Conservation (phyloP, 37 sponge, comb jelly and placozoan species). For the Cliona cf. orientalis region DNA sequence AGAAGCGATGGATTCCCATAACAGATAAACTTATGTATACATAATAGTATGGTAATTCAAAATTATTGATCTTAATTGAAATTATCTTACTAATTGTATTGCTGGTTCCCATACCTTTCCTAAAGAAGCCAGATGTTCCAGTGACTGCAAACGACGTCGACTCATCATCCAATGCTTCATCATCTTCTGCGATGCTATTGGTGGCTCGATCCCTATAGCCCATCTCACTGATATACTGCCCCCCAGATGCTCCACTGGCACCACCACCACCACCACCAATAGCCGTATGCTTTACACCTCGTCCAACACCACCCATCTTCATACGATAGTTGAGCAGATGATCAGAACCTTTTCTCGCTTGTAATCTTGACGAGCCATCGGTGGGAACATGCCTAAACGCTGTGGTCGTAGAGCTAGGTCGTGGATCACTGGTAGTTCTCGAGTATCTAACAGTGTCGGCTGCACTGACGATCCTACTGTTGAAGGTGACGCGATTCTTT, state of each 20-base stretch:
- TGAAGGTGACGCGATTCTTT: slow-evolving; percentile 36
- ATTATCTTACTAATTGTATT: neutral
- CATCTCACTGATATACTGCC: too few relatives aligned
- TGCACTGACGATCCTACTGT: slow-evolving; percentile 28
- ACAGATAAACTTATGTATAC: neutral
- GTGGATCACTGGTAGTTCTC: neutral
- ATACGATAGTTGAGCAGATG: slow-evolving; percentile 23
- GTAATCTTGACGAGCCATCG: neutral
- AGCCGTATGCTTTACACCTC: slow-evolving; percentile 1
- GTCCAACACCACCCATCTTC: slow-evolving; percentile 36
- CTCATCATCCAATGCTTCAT: neutral
- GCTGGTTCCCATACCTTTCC: neutral
- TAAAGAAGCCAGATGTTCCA: slow-evolving; percentile 28
- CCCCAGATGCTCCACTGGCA: too few relatives aligned
- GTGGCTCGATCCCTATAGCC: neutral
- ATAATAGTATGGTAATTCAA: neutral
- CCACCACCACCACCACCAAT: neutral
- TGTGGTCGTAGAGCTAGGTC: slow-evolving; percentile 51
- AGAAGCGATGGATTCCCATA: neutral
- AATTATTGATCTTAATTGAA: neutral
- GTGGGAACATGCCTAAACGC: neutral
- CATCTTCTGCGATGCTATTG: slow-evolving; percentile 18
- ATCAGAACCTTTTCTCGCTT: slow-evolving; percentile 39
- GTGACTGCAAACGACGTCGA: neutral
- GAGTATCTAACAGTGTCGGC: neutral